A percentile compares a stretch with the other conserved stretches of the same genome.
Evolutionary conservation across 92 coral and sea anemone species (phyloP).

Genomic region (Heliopora coerulea): DNA sequence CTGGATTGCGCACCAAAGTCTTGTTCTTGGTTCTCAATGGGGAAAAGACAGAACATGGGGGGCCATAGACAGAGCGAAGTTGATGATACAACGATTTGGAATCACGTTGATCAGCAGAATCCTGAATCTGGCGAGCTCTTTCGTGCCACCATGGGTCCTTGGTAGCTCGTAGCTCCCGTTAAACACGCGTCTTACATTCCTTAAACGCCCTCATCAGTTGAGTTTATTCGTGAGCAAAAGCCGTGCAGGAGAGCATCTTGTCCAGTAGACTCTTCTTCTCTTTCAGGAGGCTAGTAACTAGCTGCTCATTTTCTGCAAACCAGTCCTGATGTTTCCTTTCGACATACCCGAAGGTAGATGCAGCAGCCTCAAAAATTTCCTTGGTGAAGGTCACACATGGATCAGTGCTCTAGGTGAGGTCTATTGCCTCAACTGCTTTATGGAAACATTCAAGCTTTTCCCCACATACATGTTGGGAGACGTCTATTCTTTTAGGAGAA

Average conservation of each 20-base stretch:
- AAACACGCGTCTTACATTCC: conserved; percentile 19
- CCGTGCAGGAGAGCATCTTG: not conserved
- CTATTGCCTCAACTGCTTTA: not conserved
- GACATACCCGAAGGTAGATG: not conserved
- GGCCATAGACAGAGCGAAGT: conserved; percentile 45
- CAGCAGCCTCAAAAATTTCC: conserved; percentile 3
- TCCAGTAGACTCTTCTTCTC: not conserved
- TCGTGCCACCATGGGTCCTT: conserved; percentile 40
- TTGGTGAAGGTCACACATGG: not conserved
- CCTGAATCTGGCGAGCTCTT: conserved; percentile 40
- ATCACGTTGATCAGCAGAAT: conserved; percentile 30
- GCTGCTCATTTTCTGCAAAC: conserved; percentile 22
- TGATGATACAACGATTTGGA: conserved; percentile 29
- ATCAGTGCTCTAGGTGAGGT: not conserved
- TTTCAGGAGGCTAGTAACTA: not conserved
- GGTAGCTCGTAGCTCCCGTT: conserved; percentile 16
- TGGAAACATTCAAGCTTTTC: conserved; percentile 17
- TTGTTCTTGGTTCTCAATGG: not conserved
- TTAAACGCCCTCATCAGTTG: conserved; percentile 16
- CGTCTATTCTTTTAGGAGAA: too few species aligned
- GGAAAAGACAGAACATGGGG: conserved; percentile 14
- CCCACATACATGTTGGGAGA: conserved; percentile 15
- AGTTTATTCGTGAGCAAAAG: not conserved
- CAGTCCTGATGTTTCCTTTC: conserved; percentile 30
- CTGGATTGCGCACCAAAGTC: not conserved